A percentile compares a stretch with the other conserved stretches of the same genome.
phyloP scores from a whole-genome alignment of 2,888 invertebrate genomes.

The Drosophila infuscata region DNA sequence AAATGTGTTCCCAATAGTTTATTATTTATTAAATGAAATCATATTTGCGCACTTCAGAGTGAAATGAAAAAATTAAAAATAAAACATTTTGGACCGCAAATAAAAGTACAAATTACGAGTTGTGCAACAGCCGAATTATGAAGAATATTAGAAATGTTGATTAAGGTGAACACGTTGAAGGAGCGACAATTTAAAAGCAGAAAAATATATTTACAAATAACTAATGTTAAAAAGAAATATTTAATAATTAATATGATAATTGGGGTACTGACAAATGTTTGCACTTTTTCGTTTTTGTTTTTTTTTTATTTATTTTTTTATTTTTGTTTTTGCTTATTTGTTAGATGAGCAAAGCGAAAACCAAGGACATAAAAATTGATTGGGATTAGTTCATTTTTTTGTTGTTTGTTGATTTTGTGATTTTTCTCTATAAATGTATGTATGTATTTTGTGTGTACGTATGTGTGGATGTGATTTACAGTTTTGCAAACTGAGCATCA shows the following conservation, averaged over 20 bases:
- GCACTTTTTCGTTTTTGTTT: conserved; percentile 55
- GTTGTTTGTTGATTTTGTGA: conserved; percentile 13
- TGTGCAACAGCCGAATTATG: conserved; percentile 55
- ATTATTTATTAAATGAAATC: conserved; percentile 44
- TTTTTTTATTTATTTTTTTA: conserved; percentile 20
- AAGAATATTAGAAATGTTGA: conserved; percentile 25
- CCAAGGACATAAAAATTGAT: conserved; percentile 45
- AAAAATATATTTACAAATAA: conserved; percentile 74
- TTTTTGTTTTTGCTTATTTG: conserved; percentile 46
- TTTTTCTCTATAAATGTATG: conserved; percentile 8
- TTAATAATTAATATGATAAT: conserved; percentile 28
- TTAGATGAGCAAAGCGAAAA: conserved; percentile 53
- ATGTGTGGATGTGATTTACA: conserved; percentile 30
- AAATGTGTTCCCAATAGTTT: conserved; percentile 25
- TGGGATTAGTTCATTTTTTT: conserved; percentile 30
- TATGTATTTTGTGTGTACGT: background rate
- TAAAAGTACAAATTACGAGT: conserved; percentile 36
- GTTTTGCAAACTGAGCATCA: conserved; percentile 63
- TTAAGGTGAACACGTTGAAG: conserved; percentile 44
- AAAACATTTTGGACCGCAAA: conserved; percentile 45
- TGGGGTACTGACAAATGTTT: conserved; percentile 48
- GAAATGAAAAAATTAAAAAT: conserved; percentile 34
- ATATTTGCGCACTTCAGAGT: conserved; percentile 55
- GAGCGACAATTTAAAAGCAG: conserved; percentile 72
- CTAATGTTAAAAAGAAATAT: conserved; percentile 58